Base-by-base conservation (phyloP, 2,113 vertebrate genomes). In the Loxodonta africana region DNA sequence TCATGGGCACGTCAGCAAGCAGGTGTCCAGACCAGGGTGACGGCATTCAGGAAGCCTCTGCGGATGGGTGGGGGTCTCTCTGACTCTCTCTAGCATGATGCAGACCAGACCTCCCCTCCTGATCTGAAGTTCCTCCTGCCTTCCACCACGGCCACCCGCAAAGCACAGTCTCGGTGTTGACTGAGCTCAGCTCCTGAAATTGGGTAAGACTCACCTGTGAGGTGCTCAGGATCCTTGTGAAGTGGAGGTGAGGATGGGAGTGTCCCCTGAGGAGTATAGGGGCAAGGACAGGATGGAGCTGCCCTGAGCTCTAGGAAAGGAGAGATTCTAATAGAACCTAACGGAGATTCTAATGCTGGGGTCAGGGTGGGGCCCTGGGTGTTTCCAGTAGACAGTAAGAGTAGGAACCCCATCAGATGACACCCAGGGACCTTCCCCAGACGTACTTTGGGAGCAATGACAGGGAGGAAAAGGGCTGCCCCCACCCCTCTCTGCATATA, bases 221-320 rank as follows among this genome's bases (percentile, higher is more conserved):
- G 78, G 8, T 15, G 62, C 23, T 78, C 26, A 62, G 91, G 57
- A 25, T 3, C 44, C 4, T 69, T 44, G 18, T 77, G 14, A 57
- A 9, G 41, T 20, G 48, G 41, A 80, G 41, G 12, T 8, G n/a
- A 8, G n/a, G 3, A 30, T 7, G 30, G 41, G n/a, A 4, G 2
- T 1, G 17, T 15, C 41, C 9, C 0, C 0, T 57, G 53, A 57
- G 25, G 37, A 53, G 30, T 2, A 26, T 9, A 48, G 10, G 3
- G 23, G 6, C 3, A 37, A 67, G 11, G 41, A 30, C 18, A 57
- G 37, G 11, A 30, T 62, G 60, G 53, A 65, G 20, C 37, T 0
- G 4, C 62, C 30, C 80, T 82, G 48, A 77, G 51, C 30, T 81
- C 87, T 26, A 2, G 26, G 30, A 76, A 71, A 41, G 81, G 10